Conservation (phyloP, 2,797 vertebrate genomes). For the Poecilia velifera region DNA sequence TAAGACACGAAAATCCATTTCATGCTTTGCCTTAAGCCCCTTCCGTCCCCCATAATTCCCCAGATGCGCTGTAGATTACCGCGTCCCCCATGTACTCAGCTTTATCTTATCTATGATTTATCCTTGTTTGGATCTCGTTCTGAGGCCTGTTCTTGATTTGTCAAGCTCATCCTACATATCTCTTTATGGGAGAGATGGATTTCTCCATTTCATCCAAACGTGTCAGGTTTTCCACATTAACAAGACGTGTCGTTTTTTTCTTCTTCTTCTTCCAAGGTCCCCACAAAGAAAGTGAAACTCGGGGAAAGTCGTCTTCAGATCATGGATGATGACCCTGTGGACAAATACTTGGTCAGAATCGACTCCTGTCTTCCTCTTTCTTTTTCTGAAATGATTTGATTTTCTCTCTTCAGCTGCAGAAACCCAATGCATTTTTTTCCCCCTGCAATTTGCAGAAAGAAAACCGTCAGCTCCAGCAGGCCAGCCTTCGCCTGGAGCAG, state of each 20-base stretch:
- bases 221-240: slow-evolving; percentile 29
- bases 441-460: slow-evolving; percentile 81
- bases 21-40: slow-evolving; percentile 18
- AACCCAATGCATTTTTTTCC: slow-evolving; percentile 23
- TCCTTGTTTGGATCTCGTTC: slow-evolving; percentile 45
- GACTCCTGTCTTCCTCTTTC: background rate
- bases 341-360: slow-evolving; percentile 74
- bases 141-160: slow-evolving; percentile 43
- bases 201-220: slow-evolving; percentile 36
- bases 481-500: slow-evolving; percentile 93
- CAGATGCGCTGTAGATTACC: slow-evolving; percentile 32
- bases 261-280: slow-evolving; percentile 55
- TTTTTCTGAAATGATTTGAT: background rate
- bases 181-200: slow-evolving; percentile 43
- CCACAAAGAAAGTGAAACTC: slow-evolving; percentile 65
- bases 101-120: slow-evolving; percentile 47
- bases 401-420: background rate
- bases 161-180: slow-evolving; percentile 40
- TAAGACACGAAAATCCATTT: slow-evolving; percentile 39
- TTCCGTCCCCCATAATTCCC: slow-evolving; percentile 26
- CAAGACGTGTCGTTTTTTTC: slow-evolving; percentile 9
- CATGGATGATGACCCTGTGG: slow-evolving; percentile 65
- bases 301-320: slow-evolving; percentile 56
- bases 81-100: slow-evolving; percentile 24
- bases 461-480: slow-evolving; percentile 88